Evolutionary conservation across 2,888 invertebrate genomes (phyloP), one percentile per base, ranked within the genome.

Genomic region (Heterodera filipjevi): DNA sequence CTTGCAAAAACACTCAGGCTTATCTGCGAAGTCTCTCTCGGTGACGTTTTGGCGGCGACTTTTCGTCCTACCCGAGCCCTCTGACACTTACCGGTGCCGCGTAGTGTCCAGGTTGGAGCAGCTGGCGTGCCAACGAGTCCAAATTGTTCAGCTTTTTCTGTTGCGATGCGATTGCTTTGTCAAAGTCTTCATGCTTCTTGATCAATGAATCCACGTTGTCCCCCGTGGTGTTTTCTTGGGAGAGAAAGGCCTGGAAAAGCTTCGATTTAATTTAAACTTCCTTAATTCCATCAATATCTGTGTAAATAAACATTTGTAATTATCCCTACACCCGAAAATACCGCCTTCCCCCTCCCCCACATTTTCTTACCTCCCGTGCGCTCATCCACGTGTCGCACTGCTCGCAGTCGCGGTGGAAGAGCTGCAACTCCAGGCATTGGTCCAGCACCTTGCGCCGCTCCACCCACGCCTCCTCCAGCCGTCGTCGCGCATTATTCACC

Each of bases 381-480:
- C n/a, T n/a, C n/a, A n/a, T n/a, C n/a, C n/a, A n/a, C 99, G 95
- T 96, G 91, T 99, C 99, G 0, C 98, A 97, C 91, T 97, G 95
- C 91, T 97, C 97, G 90, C 97, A 97, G 91, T 99, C 97, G 85
- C 97, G 89, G 92, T 96, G 96, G 92, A 97, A 99, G 86, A 98
- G 92, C 91, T 99, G 98, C 85, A 99, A 92, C 90, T 99, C 98
- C 85, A 99, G 91, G 90, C 98, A 98, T 91, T 99, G 98, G 91
- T 99, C 98, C 79, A 99, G 92, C 90, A 95, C 95, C 92, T 96
- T 93, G 85, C 97, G 94, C 14, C 99, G 93, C 79, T 94, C 94
- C 79, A 96, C 94, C 99, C 99, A 99, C 35, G 96, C 97, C 89
- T 94, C 93, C 89, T 88, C 88, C 35, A 88, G 83, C 66, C 83